phyloP scores from a whole-genome alignment of 2,888 invertebrate genomes.

The Rutpela maculata region DNA sequence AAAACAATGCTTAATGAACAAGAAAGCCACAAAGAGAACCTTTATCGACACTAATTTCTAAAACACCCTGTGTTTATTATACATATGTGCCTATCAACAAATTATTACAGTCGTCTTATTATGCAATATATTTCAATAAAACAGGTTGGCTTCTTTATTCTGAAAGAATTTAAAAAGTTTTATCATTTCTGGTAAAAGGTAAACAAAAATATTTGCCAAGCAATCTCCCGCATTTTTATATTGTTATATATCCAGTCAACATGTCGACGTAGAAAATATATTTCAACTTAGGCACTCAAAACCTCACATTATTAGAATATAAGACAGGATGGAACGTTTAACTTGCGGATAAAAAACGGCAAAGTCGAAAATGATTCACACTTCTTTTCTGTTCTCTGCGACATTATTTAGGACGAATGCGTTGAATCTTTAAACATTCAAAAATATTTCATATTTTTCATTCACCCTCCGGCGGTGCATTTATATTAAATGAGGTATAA shows the following conservation, averaged over 20 bases:
- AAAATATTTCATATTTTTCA: slow-evolving; percentile 18
- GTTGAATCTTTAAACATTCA: neutral
- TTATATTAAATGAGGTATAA: slow-evolving; percentile 9
- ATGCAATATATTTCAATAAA: neutral
- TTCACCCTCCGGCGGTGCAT: neutral
- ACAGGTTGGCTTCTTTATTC: neutral
- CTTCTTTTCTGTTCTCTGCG: neutral
- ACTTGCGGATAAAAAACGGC: slow-evolving; percentile 10
- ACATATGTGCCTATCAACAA: neutral
- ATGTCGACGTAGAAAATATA: slow-evolving; percentile 12
- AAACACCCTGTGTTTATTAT: neutral
- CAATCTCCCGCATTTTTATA: slow-evolving; percentile 1
- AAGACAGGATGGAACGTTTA: slow-evolving; percentile 10
- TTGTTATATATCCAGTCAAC: slow-evolving; percentile 21
- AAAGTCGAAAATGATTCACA: slow-evolving; percentile 8
- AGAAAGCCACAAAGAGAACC: too few relatives aligned
- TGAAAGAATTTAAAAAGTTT: neutral
- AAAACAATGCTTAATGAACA: too few relatives aligned
- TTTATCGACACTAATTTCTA: too few relatives aligned
- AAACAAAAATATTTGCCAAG: slow-evolving; percentile 24
- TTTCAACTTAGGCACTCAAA: slow-evolving; percentile 12
- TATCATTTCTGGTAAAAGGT: slow-evolving; percentile 8
- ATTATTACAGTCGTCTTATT: neutral
- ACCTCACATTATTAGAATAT: slow-evolving; percentile 18
- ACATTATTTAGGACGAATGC: slow-evolving; percentile 18